Percentiles rank a stretch among this genome's conserved stretches.
These are phyloP conservation scores for Pararge aegeria DNA, from an alignment of 1,140 invertebrate species.

Conservation along the genomic window DNA sequence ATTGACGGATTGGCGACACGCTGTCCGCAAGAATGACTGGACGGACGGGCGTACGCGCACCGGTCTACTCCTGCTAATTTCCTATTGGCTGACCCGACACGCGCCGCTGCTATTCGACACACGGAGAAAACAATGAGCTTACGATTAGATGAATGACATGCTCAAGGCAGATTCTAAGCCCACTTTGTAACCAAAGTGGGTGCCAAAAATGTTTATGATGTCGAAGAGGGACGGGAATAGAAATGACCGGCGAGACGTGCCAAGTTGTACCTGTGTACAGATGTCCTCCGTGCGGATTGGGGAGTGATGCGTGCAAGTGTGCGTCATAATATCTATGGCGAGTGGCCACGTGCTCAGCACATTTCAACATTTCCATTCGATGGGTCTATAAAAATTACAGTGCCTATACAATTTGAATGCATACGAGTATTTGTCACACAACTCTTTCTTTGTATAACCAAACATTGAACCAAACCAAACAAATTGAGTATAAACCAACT, in stretches of 20 bases:
- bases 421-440: too few relatives aligned
- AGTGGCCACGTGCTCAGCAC: conserved; percentile 45
- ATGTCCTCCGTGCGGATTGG: conserved; percentile 25
- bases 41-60: conserved; percentile 39
- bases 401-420: not conserved
- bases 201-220: conserved; percentile 75
- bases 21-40: conserved; percentile 40
- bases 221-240: conserved; percentile 72
- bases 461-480: too few relatives aligned
- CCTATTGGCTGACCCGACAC: conserved; percentile 59
- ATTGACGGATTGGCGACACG: conserved; percentile 65
- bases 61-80: conserved; percentile 28
- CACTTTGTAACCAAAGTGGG: conserved; percentile 64
- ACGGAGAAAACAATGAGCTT: conserved; percentile 70
- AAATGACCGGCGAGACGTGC: conserved; percentile 54
- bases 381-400: conserved; percentile 29
- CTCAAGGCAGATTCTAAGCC: conserved; percentile 47
- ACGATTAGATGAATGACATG: conserved; percentile 75
- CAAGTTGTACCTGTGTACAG: conserved; percentile 58
- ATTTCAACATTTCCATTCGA: conserved; percentile 36
- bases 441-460: too few relatives aligned
- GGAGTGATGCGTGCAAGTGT: conserved; percentile 18
- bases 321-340: conserved; percentile 44
- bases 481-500: too few relatives aligned
- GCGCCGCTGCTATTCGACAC: conserved; percentile 61